Evolutionary conservation across 1,140 invertebrate genomes (phyloP).

Genomic region (Grapholita molesta): DNA sequence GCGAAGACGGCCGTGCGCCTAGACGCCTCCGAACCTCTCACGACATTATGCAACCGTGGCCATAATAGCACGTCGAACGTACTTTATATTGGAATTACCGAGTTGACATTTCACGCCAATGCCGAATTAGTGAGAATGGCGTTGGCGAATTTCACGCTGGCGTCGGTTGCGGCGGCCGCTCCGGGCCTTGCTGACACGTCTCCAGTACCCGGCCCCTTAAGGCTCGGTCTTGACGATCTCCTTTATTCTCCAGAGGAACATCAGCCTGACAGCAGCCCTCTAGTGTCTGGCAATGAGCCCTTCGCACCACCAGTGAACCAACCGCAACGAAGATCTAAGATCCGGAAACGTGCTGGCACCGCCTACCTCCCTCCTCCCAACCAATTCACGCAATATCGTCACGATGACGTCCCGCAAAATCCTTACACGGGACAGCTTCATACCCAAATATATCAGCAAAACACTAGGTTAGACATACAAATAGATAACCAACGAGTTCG

Average conservation of each 20-base stretch:
- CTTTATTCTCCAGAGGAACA: slow-evolving; percentile 61
- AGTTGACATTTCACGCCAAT: slow-evolving; percentile 61
- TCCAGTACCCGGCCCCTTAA: slow-evolving; percentile 39
- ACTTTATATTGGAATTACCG: slow-evolving; percentile 38
- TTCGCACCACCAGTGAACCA: slow-evolving; percentile 51
- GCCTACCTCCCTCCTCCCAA: slow-evolving; percentile 65
- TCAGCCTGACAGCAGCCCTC: slow-evolving; percentile 46
- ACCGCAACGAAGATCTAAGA: slow-evolving; percentile 50
- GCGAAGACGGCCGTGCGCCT: slow-evolving; percentile 43
- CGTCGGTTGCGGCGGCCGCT: slow-evolving; percentile 45
- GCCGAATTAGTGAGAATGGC: slow-evolving; percentile 60
- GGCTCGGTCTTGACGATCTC: slow-evolving; percentile 58
- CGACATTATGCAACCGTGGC: slow-evolving; percentile 53
- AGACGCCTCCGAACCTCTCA: slow-evolving; percentile 43
- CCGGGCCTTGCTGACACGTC: slow-evolving; percentile 46
- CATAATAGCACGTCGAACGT: slow-evolving; percentile 37
- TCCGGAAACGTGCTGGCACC: slow-evolving; percentile 66
- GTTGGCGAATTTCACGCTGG: slow-evolving; percentile 61
- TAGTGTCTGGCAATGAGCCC: slow-evolving; percentile 52
- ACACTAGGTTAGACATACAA: slow-evolving; percentile 54
- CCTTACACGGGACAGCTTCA: slow-evolving; percentile 56
- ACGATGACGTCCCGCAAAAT: slow-evolving; percentile 53
- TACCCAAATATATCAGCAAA: slow-evolving; percentile 61
- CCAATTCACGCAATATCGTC: slow-evolving; percentile 59
- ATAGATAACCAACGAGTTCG: slow-evolving; percentile 59